These are phyloP conservation scores for Gymnoscopelus braueri DNA, from an alignment of 2,797 vertebrate genomes.

Conservation along the genomic window DNA sequence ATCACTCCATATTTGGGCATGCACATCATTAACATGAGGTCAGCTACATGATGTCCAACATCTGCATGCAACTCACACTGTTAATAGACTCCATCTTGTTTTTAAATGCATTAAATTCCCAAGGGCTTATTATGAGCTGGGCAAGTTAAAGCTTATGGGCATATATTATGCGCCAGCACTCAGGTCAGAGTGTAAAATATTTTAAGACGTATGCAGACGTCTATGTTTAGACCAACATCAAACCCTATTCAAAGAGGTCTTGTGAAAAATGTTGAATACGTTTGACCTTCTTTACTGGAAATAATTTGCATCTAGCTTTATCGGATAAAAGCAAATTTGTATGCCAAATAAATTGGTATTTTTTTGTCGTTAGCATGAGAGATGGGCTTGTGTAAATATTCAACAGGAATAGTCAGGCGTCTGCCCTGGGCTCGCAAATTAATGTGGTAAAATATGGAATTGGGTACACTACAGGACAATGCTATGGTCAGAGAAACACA, in stretches of 20 bases:
- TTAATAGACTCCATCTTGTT: too few relatives aligned
- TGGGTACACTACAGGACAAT: slow-evolving; percentile 27
- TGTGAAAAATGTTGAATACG: slow-evolving; percentile 53
- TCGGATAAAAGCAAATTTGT: slow-evolving; percentile 60
- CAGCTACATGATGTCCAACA: too few relatives aligned
- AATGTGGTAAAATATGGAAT: slow-evolving; percentile 45
- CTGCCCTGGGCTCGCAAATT: slow-evolving; percentile 50
- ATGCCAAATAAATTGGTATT: slow-evolving; percentile 59
- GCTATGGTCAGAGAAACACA: slow-evolving; percentile 33
- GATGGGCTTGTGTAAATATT: slow-evolving; percentile 62
- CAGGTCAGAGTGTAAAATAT: slow-evolving; percentile 22
- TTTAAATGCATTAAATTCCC: slow-evolving; percentile 13
- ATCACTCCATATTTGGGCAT: too few relatives aligned
- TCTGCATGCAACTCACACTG: too few relatives aligned
- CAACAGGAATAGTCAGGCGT: slow-evolving; percentile 43
- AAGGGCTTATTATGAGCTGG: slow-evolving; percentile 30
- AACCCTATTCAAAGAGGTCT: slow-evolving; percentile 42
- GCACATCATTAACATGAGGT: too few relatives aligned
- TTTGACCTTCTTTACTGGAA: slow-evolving; percentile 70
- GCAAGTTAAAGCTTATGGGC: slow-evolving; percentile 19
- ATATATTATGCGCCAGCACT: slow-evolving; percentile 17
- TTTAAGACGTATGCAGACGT: slow-evolving; percentile 29
- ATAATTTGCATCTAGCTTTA: slow-evolving; percentile 68
- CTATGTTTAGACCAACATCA: slow-evolving; percentile 45
- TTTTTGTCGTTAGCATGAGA: slow-evolving; percentile 47